Evolutionary conservation across 1,140 invertebrate genomes (phyloP).

Genomic region (Anthonomus grandis): DNA sequence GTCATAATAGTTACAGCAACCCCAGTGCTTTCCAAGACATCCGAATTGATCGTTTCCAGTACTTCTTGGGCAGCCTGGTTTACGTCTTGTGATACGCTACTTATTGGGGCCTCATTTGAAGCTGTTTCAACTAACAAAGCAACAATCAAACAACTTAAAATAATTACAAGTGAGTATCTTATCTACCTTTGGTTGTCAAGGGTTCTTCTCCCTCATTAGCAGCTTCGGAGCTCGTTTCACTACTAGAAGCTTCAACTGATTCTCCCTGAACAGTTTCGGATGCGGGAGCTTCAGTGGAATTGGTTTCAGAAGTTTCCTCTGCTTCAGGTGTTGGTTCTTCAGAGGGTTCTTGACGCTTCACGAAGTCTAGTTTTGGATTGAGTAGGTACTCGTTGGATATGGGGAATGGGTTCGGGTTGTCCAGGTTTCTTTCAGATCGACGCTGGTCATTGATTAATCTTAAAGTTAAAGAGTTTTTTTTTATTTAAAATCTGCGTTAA

Average conservation of each 20-base stretch:
- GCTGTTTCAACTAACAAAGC: background rate
- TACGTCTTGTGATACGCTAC: background rate
- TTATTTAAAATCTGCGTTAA: no score
- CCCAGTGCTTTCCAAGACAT: conserved; percentile 19
- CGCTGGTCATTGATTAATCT: conserved; percentile 9
- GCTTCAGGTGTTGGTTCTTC: background rate
- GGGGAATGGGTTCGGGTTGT: background rate
- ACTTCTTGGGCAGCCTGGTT: conserved; percentile 7
- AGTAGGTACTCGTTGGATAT: conserved; percentile 21
- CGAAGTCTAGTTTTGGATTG: conserved; percentile 3
- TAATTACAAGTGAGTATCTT: no score
- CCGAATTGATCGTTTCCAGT: conserved; percentile 16
- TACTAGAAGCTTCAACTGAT: background rate
- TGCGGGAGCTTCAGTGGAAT: background rate
- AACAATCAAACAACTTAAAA: background rate
- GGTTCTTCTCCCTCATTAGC: background rate
- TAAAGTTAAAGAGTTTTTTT: no score
- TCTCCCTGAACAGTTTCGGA: background rate
- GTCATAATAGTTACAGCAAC: conserved; percentile 5
- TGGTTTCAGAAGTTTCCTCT: background rate
- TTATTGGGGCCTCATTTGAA: background rate
- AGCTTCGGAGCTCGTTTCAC: background rate
- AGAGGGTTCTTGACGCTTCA: conserved; percentile 14
- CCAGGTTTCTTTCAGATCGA: background rate
- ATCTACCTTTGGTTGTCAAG: background rate